Conservation (phyloP, 2,113 vertebrate species). For the Pavo muticus region DNA sequence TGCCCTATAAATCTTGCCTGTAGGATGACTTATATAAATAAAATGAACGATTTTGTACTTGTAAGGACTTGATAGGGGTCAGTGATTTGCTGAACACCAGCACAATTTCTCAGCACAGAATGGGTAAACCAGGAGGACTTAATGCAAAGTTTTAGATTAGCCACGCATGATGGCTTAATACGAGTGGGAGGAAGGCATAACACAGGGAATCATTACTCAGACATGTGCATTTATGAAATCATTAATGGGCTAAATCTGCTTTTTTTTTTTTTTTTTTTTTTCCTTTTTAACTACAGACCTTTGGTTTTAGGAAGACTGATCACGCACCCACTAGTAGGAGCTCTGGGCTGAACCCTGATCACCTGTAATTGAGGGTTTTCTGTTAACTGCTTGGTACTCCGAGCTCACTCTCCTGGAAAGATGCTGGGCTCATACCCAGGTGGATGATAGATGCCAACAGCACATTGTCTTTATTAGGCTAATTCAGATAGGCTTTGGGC, state of each 20-base stretch:
- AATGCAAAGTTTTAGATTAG: constrained; percentile 48
- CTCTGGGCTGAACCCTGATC: not conserved
- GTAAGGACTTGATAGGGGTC: constrained; percentile 38
- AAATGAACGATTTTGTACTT: constrained; percentile 2
- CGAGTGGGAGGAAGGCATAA: constrained; percentile 34
- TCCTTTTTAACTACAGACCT: not conserved
- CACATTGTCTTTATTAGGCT: not conserved
- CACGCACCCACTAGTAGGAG: constrained; percentile 20
- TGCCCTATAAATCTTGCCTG: constrained; percentile 20
- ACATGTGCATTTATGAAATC: constrained; percentile 58
- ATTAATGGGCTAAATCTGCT: constrained; percentile 40
- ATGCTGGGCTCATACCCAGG: not conserved
- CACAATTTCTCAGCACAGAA: constrained; percentile 18
- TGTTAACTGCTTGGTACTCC: not conserved
- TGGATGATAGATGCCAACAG: not conserved
- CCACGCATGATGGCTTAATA: constrained; percentile 47
- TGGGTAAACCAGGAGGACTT: constrained; percentile 6
- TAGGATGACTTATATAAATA: constrained; percentile 43
- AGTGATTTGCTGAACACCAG: not conserved
- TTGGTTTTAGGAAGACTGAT: not conserved
- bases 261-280: constrained; percentile 51
- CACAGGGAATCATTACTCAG: constrained; percentile 36
- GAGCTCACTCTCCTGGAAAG: not conserved
- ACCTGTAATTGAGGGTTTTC: not conserved
- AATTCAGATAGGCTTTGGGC: not conserved